phyloP scores from a whole-genome alignment of 2,888 invertebrate species.

The Odontocolon sp. region DNA sequence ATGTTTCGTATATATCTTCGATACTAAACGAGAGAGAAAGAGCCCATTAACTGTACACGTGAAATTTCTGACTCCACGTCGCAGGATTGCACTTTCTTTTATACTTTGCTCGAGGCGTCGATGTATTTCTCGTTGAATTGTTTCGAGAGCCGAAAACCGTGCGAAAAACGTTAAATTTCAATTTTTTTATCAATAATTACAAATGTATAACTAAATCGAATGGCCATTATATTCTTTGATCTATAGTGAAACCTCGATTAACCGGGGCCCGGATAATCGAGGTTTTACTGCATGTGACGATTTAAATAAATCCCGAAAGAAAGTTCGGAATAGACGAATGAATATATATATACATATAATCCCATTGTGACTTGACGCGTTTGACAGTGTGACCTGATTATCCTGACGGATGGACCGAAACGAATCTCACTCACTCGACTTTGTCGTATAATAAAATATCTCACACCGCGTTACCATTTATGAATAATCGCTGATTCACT shows the following conservation, averaged over 20 bases:
- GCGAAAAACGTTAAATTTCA: no score
- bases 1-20: no score
- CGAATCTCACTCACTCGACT: not conserved
- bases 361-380: slow-evolving; percentile 36
- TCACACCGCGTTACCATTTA: slow-evolving; percentile 8
- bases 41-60: slow-evolving; percentile 19
- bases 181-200: no score
- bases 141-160: no score
- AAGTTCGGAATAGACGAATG: slow-evolving; percentile 11
- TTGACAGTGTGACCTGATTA: slow-evolving; percentile 56
- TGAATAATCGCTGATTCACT: slow-evolving; percentile 57
- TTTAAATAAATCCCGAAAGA: not conserved
- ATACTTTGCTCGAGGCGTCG: no score
- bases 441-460: slow-evolving; percentile 1
- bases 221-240: not conserved
- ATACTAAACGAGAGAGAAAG: not conserved
- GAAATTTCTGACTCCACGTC: slow-evolving; percentile 22
- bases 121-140: no score
- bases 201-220: slow-evolving; percentile 7
- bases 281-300: no score
- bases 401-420: slow-evolving; percentile 53
- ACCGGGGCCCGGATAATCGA: no score
- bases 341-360: slow-evolving; percentile 44
- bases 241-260: not conserved
- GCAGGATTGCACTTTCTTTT: slow-evolving; percentile 49